Conservation (phyloP, 2,113 vertebrate species). For the Odocoileus hemionus region DNA sequence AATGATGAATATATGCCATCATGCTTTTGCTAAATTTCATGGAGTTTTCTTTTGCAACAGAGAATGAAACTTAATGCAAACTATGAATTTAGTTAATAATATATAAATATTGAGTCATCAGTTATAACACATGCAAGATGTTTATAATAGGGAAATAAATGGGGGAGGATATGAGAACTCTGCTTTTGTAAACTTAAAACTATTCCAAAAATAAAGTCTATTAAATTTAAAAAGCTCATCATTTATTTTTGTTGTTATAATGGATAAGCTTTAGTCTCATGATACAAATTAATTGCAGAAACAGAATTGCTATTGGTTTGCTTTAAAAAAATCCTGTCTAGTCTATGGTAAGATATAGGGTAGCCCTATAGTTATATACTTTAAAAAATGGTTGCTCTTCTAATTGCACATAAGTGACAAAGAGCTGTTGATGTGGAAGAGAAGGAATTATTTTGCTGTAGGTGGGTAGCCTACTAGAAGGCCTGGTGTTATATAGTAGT, state of each 20-base stretch:
- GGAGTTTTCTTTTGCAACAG: not conserved
- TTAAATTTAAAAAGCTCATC: not conserved
- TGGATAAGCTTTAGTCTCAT: conserved; percentile 1
- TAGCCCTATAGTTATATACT: not conserved
- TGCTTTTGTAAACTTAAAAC: not conserved
- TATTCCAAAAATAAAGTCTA: not conserved
- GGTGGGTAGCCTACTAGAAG: not conserved
- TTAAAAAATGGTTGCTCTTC: not conserved
- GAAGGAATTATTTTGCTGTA: not conserved
- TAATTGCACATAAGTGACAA: not conserved
- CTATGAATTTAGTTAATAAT: not conserved
- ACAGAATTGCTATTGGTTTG: not conserved
- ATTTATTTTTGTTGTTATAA: not conserved
- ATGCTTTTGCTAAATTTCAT: not conserved
- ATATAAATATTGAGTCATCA: not conserved
- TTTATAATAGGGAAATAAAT: not conserved
- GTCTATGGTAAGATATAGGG: not conserved
- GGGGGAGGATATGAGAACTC: not conserved
- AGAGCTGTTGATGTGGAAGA: not conserved
- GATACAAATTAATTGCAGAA: not conserved
- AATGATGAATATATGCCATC: not conserved
- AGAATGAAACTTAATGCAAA: not conserved
- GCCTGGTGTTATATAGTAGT: not conserved
- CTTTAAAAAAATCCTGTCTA: not conserved
- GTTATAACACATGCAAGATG: not conserved